Evolutionary conservation across 2,888 invertebrate species (phyloP).

Genomic region (Cataglyphis livida): DNA sequence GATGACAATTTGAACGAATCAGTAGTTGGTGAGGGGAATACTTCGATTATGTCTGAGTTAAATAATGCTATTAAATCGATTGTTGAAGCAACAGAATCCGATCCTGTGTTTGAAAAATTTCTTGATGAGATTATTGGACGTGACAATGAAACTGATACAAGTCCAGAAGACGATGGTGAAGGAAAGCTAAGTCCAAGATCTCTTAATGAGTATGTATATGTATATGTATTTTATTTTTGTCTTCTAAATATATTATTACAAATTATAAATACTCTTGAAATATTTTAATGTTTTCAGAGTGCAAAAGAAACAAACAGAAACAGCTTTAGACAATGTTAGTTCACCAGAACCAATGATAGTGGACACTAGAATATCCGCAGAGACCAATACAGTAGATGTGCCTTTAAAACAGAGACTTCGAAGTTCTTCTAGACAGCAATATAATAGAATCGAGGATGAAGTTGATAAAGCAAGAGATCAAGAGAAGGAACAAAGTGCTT

Average conservation of each 20-base stretch:
- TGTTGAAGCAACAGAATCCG: conserved; percentile 86
- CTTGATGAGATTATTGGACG: conserved; percentile 85
- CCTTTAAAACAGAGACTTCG: conserved; percentile 82
- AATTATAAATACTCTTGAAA: background rate
- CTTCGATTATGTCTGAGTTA: conserved; percentile 83
- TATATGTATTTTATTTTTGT: conserved; percentile 16
- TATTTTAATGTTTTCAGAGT: conserved; percentile 27
- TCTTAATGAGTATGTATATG: conserved; percentile 25
- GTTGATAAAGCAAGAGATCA: conserved; percentile 63
- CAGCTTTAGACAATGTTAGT: conserved; percentile 1
- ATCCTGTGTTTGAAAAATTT: conserved; percentile 86
- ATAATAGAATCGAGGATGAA: conserved; percentile 70
- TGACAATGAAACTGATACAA: conserved; percentile 76
- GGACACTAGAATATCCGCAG: conserved; percentile 33
- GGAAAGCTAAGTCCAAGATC: conserved; percentile 48
- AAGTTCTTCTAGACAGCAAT: conserved; percentile 79
- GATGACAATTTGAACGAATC: conserved; percentile 76
- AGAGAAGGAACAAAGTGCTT: conserved; percentile 69
- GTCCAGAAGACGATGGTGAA: conserved; percentile 79
- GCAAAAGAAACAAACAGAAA: conserved; percentile 53
- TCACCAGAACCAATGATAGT: conserved; percentile 41
- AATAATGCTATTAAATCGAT: conserved; percentile 86
- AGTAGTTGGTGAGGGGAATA: conserved; percentile 75
- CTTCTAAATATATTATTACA: background rate
- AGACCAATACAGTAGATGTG: conserved; percentile 67